phyloP scores from a whole-genome alignment of 2,797 vertebrate species.

The Anisognathus igniventris region DNA sequence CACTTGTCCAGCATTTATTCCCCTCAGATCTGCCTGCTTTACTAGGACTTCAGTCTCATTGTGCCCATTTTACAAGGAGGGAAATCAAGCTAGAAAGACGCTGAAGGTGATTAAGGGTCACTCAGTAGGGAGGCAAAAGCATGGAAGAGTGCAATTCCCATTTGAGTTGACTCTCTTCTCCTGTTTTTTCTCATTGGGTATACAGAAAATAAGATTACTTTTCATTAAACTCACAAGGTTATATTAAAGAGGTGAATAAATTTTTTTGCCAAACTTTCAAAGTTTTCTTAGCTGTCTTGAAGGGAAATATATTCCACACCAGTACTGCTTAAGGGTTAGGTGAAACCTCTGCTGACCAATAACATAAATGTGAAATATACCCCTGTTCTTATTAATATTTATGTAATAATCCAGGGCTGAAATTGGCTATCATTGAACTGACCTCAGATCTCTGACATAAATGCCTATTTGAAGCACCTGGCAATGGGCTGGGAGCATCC shows the following conservation, averaged over 20 bases:
- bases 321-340: not conserved
- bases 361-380: not conserved
- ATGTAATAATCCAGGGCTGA: not conserved
- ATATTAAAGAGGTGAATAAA: not conserved
- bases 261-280: not conserved
- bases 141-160: not conserved
- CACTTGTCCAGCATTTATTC: not conserved
- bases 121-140: not conserved
- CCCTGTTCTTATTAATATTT: conserved; percentile 31
- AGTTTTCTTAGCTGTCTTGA: not conserved
- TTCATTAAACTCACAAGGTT: not conserved
- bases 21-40: not conserved
- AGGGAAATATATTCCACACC: not conserved
- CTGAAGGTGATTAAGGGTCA: not conserved
- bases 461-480: conserved; percentile 54
- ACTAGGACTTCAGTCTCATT: not conserved
- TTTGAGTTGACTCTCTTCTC: not conserved
- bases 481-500: conserved; percentile 48
- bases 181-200: not conserved
- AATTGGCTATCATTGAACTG: conserved; percentile 24
- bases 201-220: not conserved
- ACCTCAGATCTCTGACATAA: conserved; percentile 66
- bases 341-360: not conserved
- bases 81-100: not conserved
- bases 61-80: not conserved